Evolutionary conservation across 2,797 vertebrate genomes (phyloP).

Genomic region (Eurystomus glaucurus): DNA sequence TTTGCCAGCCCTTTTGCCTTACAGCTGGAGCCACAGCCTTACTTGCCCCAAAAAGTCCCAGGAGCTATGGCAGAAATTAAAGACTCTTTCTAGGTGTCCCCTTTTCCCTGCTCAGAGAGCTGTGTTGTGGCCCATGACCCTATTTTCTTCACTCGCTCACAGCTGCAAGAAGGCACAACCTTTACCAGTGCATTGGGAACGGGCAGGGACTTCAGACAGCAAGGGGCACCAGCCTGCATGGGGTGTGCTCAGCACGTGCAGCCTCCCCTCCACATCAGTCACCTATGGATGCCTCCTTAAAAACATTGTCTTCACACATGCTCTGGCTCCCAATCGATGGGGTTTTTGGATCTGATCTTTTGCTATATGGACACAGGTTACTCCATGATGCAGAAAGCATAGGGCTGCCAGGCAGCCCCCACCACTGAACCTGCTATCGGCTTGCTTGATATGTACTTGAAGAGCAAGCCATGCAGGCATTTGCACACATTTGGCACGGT

Average conservation of each 20-base stretch:
- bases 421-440: not conserved
- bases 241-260: not conserved
- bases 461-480: not conserved
- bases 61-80: not conserved
- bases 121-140: fast-evolving
- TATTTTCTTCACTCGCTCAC: not conserved
- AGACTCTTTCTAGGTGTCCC: not conserved
- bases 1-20: not conserved
- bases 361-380: not conserved
- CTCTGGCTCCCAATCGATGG: fast-evolving
- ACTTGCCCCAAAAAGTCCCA: not conserved
- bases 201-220: not conserved
- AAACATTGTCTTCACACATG: fast-evolving
- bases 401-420: not conserved
- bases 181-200: fast-evolving
- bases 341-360: not conserved
- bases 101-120: not conserved
- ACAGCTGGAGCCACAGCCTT: not conserved
- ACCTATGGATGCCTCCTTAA: not conserved
- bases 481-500: not conserved
- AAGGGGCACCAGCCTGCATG: fast-evolving
- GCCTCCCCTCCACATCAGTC: not conserved
- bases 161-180: not conserved
- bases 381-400: fast-evolving
- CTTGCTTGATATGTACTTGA: fast-evolving